Base-by-base conservation (phyloP, 2,113 vertebrate genomes). In the Alces alces region DNA sequence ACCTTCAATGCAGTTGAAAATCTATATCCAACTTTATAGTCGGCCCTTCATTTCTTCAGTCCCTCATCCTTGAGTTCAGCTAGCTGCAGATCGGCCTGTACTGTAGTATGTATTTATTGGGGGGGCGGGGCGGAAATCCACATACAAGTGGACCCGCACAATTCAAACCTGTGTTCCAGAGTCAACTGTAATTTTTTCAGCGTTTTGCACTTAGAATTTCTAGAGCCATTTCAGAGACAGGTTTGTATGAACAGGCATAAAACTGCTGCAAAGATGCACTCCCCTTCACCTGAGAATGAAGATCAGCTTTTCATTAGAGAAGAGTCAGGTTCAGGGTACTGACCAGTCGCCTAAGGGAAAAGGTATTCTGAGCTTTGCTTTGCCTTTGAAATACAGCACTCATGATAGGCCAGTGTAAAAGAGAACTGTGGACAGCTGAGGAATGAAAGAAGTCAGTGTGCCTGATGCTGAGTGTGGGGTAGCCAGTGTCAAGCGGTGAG, bases 261-360 rank as follows among this genome's bases (percentile, higher is more conserved):
- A 5, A 6, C 11, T 36, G 17, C 43, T 27, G 6, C 50, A 16
- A 1, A 23, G 17, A 21, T 19, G 50, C 7, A 12, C 80, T 45
- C 78, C 36, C 36, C 19, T 91, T 91, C 11, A 13, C 93, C 96
- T 84, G 2, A 92, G 36, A 78, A 96, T 83, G 17, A 60, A 85
- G 89, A 52, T 13, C 17, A 57, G 7, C 45, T 45, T 78, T 61
- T 57, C 66, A 5, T 57, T 43, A 33, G 36, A 21, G 17, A 19
- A 0, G 25, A 91, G 14, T n/a, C 84, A 52, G 78, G 86, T 10
- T 61, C 55, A 86, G 55, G 17, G 21, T 92, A 39, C 94, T 98
- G 66, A 96, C 86, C 47, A 23, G 16, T 36, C 87, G 64, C 27
- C 97, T 97, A 45, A 91, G 87, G 27, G 89, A 95, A 83, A 98